phyloP scores from a whole-genome alignment of 2,888 invertebrate genomes.

The Sycophila texana region DNA sequence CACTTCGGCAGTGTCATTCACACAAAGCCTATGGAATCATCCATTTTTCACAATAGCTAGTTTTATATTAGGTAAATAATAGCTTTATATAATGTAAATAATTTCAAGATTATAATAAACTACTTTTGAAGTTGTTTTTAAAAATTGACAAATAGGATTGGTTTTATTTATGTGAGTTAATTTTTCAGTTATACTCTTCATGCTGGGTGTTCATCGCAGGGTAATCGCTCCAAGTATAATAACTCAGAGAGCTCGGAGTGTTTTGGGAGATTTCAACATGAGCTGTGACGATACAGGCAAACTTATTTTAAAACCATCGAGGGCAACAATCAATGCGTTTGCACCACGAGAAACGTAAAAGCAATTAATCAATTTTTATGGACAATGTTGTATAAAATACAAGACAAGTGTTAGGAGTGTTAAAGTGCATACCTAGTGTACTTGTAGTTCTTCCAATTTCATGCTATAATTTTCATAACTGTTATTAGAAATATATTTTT shows the following conservation, averaged over 20 bases:
- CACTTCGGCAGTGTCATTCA: slow-evolving; percentile 92
- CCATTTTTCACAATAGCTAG: slow-evolving; percentile 95
- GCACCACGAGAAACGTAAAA: too few species aligned
- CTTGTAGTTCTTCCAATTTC: slow-evolving; percentile 10
- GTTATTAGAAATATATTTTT: slow-evolving; percentile 10
- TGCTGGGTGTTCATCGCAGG: slow-evolving; percentile 93
- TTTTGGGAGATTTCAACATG: slow-evolving; percentile 97
- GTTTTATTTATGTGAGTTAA: slow-evolving; percentile 16
- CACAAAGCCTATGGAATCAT: slow-evolving; percentile 95
- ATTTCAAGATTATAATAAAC: not conserved
- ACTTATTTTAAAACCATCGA: slow-evolving; percentile 90
- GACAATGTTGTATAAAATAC: slow-evolving; percentile 42
- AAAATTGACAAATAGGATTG: too few species aligned
- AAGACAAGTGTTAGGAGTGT: slow-evolving; percentile 2
- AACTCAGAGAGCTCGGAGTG: slow-evolving; percentile 91
- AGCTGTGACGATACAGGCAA: slow-evolving; percentile 98
- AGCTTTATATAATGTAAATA: not conserved
- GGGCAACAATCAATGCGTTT: slow-evolving; percentile 59
- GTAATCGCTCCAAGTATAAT: slow-evolving; percentile 98
- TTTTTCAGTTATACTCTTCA: slow-evolving; percentile 85
- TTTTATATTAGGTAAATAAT: slow-evolving; percentile 84
- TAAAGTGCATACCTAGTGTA: slow-evolving; percentile 19
- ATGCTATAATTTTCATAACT: slow-evolving; percentile 12
- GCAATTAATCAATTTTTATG: slow-evolving; percentile 10
- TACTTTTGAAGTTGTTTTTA: too few species aligned